phyloP scores from a whole-genome alignment of 2,888 invertebrate genomes.

The Mongoloraphidia duomilia region DNA sequence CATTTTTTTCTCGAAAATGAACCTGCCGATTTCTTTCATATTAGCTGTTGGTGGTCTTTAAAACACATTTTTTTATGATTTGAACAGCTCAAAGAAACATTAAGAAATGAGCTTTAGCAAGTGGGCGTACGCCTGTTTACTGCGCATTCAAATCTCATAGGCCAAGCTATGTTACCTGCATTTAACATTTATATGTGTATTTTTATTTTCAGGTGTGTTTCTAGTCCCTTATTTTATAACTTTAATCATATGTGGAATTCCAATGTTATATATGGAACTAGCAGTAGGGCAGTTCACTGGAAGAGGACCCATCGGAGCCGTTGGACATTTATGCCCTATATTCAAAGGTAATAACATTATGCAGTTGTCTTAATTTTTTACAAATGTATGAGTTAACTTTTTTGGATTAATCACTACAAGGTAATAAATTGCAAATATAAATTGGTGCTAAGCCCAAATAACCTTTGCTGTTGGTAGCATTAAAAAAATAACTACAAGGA shows the following conservation, averaged over 20 bases:
- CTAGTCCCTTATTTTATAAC: slow-evolving; percentile 89
- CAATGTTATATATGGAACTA: slow-evolving; percentile 87
- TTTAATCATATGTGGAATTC: slow-evolving; percentile 79
- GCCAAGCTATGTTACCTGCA: no score
- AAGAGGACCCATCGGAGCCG: slow-evolving; percentile 80
- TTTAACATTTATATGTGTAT: neutral
- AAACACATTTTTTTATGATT: no score
- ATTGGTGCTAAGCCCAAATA: no score
- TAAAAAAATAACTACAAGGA: neutral
- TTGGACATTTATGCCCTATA: slow-evolving; percentile 81
- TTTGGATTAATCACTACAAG: neutral
- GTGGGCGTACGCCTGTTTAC: no score
- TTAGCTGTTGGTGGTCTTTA: no score
- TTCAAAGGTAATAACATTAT: slow-evolving; percentile 60
- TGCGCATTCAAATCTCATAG: no score
- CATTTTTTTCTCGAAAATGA: no score
- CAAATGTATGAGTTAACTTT: slow-evolving; percentile 1
- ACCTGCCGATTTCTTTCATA: no score
- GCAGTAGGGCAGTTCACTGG: slow-evolving; percentile 86
- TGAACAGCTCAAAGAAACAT: no score
- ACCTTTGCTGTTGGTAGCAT: no score
- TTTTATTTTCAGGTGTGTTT: slow-evolving; percentile 65
- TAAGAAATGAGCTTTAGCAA: no score
- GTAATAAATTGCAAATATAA: no score
- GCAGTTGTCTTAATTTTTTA: neutral